Base-by-base conservation (phyloP, 2,797 vertebrate genomes). In the Picus viridis region DNA sequence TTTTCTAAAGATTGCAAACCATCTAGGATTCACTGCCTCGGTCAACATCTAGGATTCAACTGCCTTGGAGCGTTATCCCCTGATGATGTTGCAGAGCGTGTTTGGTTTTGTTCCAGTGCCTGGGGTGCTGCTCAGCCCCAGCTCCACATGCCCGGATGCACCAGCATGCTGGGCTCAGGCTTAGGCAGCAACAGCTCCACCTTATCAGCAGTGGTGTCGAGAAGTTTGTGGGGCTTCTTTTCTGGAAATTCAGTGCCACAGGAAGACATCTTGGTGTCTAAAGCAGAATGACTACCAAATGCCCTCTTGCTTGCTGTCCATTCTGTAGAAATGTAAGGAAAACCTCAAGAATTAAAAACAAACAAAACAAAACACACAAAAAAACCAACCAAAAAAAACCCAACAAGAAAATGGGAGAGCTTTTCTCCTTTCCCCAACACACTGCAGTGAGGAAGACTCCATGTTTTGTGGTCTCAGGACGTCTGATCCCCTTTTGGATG, bases 71-170 rank as follows among this genome's bases (percentile, higher is more conserved):
- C 26, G 22, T 57, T 51, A 34, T 27, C 10, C 16, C 27, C 4
- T 24, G 24, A n/a, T n/a, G 20, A 2, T 58, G 34, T n/a, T 56
- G 27, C 11, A 10, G 34, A 11, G 4, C 19, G 54, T 13, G 45
- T 39, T 57, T 62, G 34, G n/a, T 45, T 77, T 68, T 29, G 10
- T 34, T 15, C 45, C 18, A 58, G 45, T 30, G 24, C 16, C 27
- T 22, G 36, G 14, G 29, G 32, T 36, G 4, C 54, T 80, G 62
- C 56, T 14, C 16, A 24, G 6, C 27, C 12, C 23, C 32, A 32
- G 13, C 10, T 10, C 23, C 2, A 1, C 3, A 4, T 2, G 1
- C 36, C 23, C 47, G 65, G 36, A 36, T 23, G 20, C 36, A 12
- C n/a, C 15, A 17, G 13, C 17, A n/a, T 9, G 2, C 49, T 34